Conservation (phyloP, 2,888 invertebrate species). For the Hylaea fasciaria region DNA sequence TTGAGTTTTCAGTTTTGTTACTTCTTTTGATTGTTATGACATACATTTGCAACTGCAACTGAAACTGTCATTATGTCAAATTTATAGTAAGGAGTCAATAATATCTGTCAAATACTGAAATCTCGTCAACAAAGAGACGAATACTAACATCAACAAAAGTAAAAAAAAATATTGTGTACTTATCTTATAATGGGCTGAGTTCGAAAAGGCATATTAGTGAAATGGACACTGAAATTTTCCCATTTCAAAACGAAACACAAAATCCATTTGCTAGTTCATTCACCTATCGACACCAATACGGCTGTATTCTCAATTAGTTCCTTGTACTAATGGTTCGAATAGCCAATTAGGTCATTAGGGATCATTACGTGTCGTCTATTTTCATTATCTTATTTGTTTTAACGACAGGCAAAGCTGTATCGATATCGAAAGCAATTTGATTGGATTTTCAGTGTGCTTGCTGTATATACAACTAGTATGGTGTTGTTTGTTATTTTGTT, state of each 20-base stretch:
- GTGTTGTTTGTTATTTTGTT: neutral
- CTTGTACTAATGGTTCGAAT: constrained; percentile 28
- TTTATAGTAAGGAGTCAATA: no score
- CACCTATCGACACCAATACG: constrained; percentile 23
- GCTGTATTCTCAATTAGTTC: constrained; percentile 25
- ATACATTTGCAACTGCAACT: no score
- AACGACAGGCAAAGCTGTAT: constrained; percentile 2
- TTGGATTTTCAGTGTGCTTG: neutral
- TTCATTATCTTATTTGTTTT: constrained; percentile 31
- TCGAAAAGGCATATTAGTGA: no score
- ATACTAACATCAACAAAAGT: no score
- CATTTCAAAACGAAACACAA: constrained; percentile 12
- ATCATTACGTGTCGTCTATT: constrained; percentile 31
- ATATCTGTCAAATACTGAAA: no score
- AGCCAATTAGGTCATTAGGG: constrained; percentile 34
- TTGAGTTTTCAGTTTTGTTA: no score
- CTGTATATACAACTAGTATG: neutral
- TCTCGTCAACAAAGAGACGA: no score
- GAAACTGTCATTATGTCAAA: no score
- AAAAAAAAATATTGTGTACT: no score
- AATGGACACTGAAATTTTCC: neutral
- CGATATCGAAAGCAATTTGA: constrained; percentile 3
- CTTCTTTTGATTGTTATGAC: no score
- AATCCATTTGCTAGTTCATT: constrained; percentile 16
- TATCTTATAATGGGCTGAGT: no score